A percentile compares a stretch with the other conserved stretches of the same genome.
Evolutionary conservation across 2,113 vertebrate genomes (phyloP).

Genomic region (Genyomyrus donnyi): DNA sequence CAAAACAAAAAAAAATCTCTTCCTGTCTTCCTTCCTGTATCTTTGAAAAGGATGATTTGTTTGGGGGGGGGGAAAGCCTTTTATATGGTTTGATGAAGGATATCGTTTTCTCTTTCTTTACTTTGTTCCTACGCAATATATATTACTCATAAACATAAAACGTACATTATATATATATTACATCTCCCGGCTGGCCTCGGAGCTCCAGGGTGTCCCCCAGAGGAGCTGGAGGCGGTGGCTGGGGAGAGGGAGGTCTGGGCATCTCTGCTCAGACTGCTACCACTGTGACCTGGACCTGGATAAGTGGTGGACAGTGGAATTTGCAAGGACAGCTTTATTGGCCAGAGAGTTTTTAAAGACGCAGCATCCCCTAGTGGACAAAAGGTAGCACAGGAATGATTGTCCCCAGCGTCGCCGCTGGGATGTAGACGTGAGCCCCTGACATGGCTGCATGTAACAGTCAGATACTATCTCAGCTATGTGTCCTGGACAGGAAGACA

Average conservation of each 20-base stretch:
- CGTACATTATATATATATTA: not conserved
- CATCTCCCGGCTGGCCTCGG: not conserved
- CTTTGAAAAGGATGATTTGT: not conserved
- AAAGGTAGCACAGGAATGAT: not conserved
- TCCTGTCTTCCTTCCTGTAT: not conserved
- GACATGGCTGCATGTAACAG: not conserved
- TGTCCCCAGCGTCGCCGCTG: not conserved
- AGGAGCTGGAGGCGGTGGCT: not conserved
- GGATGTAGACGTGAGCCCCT: not conserved
- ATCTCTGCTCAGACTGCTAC: not conserved
- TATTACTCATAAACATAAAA: not conserved
- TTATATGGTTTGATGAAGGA: not conserved
- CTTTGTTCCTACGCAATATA: too few relatives aligned
- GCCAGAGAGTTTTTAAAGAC: not conserved
- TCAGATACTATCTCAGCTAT: not conserved
- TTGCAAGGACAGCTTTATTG: not conserved
- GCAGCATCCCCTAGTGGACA: not conserved
- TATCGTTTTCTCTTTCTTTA: not conserved
- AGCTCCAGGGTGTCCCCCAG: not conserved
- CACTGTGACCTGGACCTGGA: not conserved
- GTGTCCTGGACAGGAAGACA: not conserved
- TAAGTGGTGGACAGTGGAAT: not conserved
- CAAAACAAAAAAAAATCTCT: not conserved
- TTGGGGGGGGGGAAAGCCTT: not conserved
- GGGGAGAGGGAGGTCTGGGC: not conserved